Percentiles rank a stretch among this genome's conserved stretches.
Conservation (phyloP, 2,113 vertebrate species). For the Bettongia penicillata region DNA sequence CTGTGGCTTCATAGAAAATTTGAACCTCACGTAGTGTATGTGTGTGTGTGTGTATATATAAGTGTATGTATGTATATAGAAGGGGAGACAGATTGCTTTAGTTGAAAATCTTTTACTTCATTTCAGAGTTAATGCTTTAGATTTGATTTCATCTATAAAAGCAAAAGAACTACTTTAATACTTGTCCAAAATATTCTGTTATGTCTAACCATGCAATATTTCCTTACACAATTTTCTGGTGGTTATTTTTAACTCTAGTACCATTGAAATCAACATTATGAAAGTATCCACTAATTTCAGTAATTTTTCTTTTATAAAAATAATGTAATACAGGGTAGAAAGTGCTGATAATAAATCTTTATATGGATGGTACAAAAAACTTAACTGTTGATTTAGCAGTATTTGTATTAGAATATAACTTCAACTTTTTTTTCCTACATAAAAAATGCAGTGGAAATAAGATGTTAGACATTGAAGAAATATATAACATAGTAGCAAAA, state of each 20-base stretch:
- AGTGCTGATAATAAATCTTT: conserved; percentile 50
- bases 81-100: neutral
- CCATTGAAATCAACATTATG: conserved; percentile 57
- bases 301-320: conserved; percentile 53
- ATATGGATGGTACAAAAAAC: conserved; percentile 23
- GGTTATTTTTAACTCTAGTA: conserved; percentile 44
- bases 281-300: conserved; percentile 56
- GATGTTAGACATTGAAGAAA: neutral
- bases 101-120: conserved; percentile 41
- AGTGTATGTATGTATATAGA: too few relatives aligned
- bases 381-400: conserved; percentile 19
- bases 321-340: neutral
- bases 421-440: conserved; percentile 29
- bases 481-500: neutral
- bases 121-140: conserved; percentile 46
- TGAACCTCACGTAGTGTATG: neutral
- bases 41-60: neutral
- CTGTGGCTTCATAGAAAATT: neutral
- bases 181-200: neutral
- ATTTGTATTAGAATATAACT: conserved; percentile 31
- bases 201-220: conserved; percentile 18
- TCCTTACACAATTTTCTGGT: conserved; percentile 56
- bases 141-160: conserved; percentile 29
- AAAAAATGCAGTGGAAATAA: neutral
- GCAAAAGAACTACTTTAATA: conserved; percentile 35